Conservation (phyloP, 2,888 invertebrate genomes). For the Mongoloraphidia duomilia region DNA sequence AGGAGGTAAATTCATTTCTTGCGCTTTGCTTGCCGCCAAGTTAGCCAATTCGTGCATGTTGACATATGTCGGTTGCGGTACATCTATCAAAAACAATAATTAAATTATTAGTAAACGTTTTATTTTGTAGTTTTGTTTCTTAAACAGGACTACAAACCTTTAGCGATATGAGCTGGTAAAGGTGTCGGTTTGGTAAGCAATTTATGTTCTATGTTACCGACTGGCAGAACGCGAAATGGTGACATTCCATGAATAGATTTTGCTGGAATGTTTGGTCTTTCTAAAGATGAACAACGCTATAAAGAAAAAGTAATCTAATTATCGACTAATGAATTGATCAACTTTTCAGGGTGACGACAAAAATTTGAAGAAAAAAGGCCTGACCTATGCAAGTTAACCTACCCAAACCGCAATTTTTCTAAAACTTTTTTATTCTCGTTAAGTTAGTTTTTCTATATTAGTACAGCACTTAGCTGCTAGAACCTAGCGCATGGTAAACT, state of each 20-base stretch:
- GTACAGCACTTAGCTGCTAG: too few species aligned
- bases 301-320: conserved; percentile 9
- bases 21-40: conserved; percentile 63
- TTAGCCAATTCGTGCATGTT: conserved; percentile 83
- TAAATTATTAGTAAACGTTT: background rate
- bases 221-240: conserved; percentile 28
- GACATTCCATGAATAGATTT: conserved; percentile 31
- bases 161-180: conserved; percentile 61
- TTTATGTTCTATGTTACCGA: conserved; percentile 37
- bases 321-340: background rate
- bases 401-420: too few species aligned
- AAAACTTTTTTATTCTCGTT: too few species aligned
- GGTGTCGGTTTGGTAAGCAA: conserved; percentile 45
- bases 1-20: conserved; percentile 42
- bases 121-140: background rate
- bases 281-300: conserved; percentile 75
- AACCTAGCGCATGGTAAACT: too few species aligned
- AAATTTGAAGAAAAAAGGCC: too few species aligned
- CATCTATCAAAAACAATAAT: conserved; percentile 27
- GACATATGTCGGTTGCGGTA: conserved; percentile 70
- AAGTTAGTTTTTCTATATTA: too few species aligned
- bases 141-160: conserved; percentile 35
- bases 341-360: background rate
- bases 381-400: too few species aligned
- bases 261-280: conserved; percentile 56